A percentile compares a stretch with the other conserved stretches of the same genome.
Evolutionary conservation across 2,113 vertebrate genomes (phyloP).

Genomic region (Calidris pygmaea): DNA sequence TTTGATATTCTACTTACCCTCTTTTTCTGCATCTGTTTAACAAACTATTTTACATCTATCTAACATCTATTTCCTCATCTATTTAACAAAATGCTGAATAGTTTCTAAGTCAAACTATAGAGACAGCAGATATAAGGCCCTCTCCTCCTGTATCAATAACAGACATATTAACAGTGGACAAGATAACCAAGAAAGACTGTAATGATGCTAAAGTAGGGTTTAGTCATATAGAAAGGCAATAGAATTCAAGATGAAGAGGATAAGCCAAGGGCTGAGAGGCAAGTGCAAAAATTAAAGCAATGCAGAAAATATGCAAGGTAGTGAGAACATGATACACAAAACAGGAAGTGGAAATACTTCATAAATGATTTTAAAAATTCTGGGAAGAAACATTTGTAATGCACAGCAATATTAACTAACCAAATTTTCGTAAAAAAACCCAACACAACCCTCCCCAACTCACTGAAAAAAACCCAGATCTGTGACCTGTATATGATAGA

Average conservation of each 20-base stretch:
- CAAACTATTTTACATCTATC: no score
- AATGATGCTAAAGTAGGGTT: background rate
- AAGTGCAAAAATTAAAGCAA: background rate
- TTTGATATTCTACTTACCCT: background rate
- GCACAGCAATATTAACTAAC: background rate
- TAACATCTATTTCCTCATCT: background rate
- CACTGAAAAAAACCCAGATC: background rate
- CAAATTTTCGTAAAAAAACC: background rate
- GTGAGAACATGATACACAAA: background rate
- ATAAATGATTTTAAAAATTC: background rate
- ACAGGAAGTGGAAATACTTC: background rate
- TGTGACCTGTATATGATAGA: background rate
- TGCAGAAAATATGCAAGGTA: background rate
- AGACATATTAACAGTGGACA: background rate
- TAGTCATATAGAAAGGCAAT: background rate
- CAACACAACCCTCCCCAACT: background rate
- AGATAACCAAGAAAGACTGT: background rate
- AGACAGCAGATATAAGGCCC: background rate
- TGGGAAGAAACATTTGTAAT: background rate
- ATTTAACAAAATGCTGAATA: background rate
- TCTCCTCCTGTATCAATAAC: background rate
- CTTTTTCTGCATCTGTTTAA: background rate
- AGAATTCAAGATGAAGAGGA: background rate
- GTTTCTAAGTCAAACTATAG: background rate
- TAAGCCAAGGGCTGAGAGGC: background rate